Evolutionary conservation across 2,888 invertebrate species (phyloP).

Genomic region (Acleris sparsana): DNA sequence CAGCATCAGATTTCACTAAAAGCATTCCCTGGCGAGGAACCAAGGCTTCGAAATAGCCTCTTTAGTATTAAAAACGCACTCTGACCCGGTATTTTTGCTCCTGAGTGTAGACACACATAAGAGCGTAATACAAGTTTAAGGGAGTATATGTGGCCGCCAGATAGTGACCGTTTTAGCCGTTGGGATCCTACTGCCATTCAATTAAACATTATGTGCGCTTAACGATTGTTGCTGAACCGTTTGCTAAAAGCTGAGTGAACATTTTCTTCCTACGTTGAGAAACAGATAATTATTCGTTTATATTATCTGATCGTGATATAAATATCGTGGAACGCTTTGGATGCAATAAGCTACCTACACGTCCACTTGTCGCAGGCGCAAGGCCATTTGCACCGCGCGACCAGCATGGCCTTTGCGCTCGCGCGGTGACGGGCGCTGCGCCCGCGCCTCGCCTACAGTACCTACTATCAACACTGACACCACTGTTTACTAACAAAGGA

Average conservation of each 20-base stretch:
- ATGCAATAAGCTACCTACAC: constrained; percentile 39
- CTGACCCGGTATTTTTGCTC: no score
- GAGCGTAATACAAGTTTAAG: constrained; percentile 22
- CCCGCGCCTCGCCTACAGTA: constrained; percentile 37
- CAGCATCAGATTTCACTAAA: no score
- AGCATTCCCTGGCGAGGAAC: no score
- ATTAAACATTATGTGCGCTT: constrained; percentile 21
- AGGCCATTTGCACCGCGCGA: constrained; percentile 54
- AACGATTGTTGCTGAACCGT: constrained; percentile 17
- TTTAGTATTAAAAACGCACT: no score
- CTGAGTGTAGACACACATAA: constrained; percentile 6
- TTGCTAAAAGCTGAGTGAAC: constrained; percentile 13
- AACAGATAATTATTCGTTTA: constrained; percentile 23
- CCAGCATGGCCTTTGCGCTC: constrained; percentile 59
- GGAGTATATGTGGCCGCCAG: constrained; percentile 24
- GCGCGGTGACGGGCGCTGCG: constrained; percentile 66
- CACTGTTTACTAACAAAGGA: constrained; percentile 51
- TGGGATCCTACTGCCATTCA: constrained; percentile 8
- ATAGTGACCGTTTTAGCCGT: constrained; percentile 16
- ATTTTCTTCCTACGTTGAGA: constrained; percentile 20
- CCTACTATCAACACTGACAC: constrained; percentile 35
- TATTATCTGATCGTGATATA: constrained; percentile 31
- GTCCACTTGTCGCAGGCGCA: constrained; percentile 73
- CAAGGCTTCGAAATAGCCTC: no score
- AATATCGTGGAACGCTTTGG: constrained; percentile 28